Conservation (phyloP, 1,140 invertebrate genomes). For the Cydia splendana region DNA sequence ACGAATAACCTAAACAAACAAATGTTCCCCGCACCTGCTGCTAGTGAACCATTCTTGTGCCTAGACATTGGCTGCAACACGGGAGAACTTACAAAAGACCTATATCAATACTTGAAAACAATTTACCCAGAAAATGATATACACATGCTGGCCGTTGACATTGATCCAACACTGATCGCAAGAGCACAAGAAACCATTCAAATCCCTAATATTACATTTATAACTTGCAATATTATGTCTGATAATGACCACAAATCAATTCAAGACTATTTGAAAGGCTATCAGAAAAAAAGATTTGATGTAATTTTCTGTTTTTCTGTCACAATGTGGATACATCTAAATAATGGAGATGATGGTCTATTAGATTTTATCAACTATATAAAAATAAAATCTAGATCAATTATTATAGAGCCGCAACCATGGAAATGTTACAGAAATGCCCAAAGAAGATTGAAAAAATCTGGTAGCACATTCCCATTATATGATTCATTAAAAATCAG, state of each 20-base stretch:
- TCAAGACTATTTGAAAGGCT: conserved; percentile 66
- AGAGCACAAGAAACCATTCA: conserved; percentile 81
- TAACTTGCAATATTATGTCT: conserved; percentile 82
- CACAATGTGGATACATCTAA: conserved; percentile 94
- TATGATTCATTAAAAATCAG: conserved; percentile 81
- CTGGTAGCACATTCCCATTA: conserved; percentile 81
- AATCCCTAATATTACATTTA: conserved; percentile 78
- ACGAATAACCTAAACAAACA: conserved; percentile 82
- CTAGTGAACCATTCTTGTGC: conserved; percentile 75
- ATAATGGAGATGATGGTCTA: conserved; percentile 87
- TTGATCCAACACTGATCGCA: conserved; percentile 85
- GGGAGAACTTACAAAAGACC: conserved; percentile 84
- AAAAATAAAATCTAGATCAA: conserved; percentile 76
- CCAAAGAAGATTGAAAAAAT: conserved; percentile 83
- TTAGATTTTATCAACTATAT: conserved; percentile 81
- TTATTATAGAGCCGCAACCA: conserved; percentile 90
- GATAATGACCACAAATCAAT: conserved; percentile 66
- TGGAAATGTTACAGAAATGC: conserved; percentile 91
- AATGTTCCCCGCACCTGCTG: conserved; percentile 78
- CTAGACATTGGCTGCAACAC: conserved; percentile 91
- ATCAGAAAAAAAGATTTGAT: conserved; percentile 82
- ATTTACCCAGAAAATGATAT: conserved; percentile 69
- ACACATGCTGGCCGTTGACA: conserved; percentile 85
- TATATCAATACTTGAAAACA: conserved; percentile 80
- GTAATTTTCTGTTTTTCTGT: conserved; percentile 89